Percentiles rank a stretch among this genome's conserved stretches.
These are phyloP conservation scores for Patella vulgata DNA, from an alignment of 1,140 invertebrate species.

Conservation along the genomic window DNA sequence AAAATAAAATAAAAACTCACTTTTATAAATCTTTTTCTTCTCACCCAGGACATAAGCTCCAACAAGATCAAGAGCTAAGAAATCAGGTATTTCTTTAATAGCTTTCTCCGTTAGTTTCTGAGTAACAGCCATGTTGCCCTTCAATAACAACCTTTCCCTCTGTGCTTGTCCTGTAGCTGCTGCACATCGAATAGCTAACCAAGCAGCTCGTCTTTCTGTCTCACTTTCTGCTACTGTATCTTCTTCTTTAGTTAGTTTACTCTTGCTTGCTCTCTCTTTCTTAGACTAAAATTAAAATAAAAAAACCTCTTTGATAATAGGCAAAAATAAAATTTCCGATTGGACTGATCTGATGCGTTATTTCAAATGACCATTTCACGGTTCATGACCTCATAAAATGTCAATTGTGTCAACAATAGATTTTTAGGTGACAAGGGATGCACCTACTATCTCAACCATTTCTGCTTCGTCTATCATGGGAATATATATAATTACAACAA, in stretches of 20 bases:
- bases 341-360: neutral
- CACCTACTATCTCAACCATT: slow-evolving; percentile 11
- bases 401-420: slow-evolving; percentile 5
- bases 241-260: slow-evolving; percentile 12
- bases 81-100: slow-evolving; percentile 53
- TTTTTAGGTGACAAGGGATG: neutral
- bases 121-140: slow-evolving; percentile 50
- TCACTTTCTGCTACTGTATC: slow-evolving; percentile 48
- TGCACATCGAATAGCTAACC: slow-evolving; percentile 59
- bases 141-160: slow-evolving; percentile 43
- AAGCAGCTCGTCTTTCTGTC: slow-evolving; percentile 55
- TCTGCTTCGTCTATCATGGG: too few species aligned
- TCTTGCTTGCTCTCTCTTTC: slow-evolving; percentile 34
- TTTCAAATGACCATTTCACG: slow-evolving; percentile 22
- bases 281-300: slow-evolving; percentile 38
- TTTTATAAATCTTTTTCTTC: slow-evolving; percentile 63
- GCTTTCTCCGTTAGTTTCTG: slow-evolving; percentile 41
- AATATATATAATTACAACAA: too few species aligned
- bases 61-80: slow-evolving; percentile 58
- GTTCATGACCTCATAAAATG: slow-evolving; percentile 41
- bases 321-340: too few species aligned
- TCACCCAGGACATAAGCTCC: slow-evolving; percentile 59
- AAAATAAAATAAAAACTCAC: slow-evolving; percentile 37
- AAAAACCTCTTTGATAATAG: too few species aligned
- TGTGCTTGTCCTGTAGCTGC: slow-evolving; percentile 50